Evolutionary conservation across 2,888 invertebrate species (phyloP).

Genomic region (Neoscelio sp.): DNA sequence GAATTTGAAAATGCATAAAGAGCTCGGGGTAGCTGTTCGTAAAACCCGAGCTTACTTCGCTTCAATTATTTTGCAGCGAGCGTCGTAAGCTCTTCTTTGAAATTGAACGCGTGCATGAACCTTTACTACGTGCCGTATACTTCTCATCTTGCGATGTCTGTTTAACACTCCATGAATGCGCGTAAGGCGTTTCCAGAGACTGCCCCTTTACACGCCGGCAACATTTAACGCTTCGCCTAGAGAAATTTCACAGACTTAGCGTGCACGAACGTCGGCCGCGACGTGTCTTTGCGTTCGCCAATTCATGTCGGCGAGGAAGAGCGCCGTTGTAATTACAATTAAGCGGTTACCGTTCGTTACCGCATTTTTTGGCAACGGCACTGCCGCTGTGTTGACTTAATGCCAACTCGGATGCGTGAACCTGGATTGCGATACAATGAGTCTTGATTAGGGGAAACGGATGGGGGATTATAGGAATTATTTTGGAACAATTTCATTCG

Average conservation of each 20-base stretch:
- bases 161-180: slow-evolving; percentile 43
- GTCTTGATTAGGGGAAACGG: not conserved
- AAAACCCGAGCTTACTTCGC: slow-evolving; percentile 27
- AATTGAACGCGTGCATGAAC: slow-evolving; percentile 41
- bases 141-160: slow-evolving; percentile 28
- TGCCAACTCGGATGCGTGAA: not conserved
- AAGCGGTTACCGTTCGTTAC: slow-evolving; percentile 1
- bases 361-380: not conserved
- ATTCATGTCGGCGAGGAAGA: not conserved
- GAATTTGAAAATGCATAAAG: slow-evolving; percentile 39
- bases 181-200: slow-evolving; percentile 46
- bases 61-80: slow-evolving; percentile 35
- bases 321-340: slow-evolving; percentile 27
- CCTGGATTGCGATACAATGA: not conserved
- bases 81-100: slow-evolving; percentile 51
- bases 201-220: slow-evolving; percentile 35
- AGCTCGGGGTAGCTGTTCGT: slow-evolving; percentile 21
- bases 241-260: slow-evolving; percentile 24
- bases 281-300: slow-evolving; percentile 18
- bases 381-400: not conserved
- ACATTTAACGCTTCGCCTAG: slow-evolving; percentile 11
- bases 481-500: not conserved
- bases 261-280: slow-evolving; percentile 10
- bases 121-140: slow-evolving; percentile 2
- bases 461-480: not conserved